Conservation (phyloP, 2,797 vertebrate genomes). For the Chromis chromis region DNA sequence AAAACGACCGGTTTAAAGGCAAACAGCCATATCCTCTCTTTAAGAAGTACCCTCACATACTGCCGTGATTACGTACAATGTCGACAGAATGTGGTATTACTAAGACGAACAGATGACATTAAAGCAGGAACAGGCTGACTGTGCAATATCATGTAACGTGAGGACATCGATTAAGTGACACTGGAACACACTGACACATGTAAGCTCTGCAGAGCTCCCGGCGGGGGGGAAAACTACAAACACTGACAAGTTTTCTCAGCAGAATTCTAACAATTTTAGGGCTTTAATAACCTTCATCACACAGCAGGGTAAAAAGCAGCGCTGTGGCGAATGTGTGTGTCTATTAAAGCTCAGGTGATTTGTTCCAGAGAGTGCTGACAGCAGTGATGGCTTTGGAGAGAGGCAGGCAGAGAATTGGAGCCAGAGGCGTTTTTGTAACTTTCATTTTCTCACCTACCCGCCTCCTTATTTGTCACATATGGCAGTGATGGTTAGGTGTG, state of each 20-base stretch:
- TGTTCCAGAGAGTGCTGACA: neutral
- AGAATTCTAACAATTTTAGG: too few species aligned
- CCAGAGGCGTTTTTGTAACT: neutral
- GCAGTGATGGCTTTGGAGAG: neutral
- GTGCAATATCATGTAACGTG: too few species aligned
- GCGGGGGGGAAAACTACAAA: too few species aligned
- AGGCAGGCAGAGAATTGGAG: neutral
- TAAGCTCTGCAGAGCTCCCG: too few species aligned
- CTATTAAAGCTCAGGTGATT: neutral
- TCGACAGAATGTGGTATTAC: neutral
- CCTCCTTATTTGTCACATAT: conserved; percentile 1
- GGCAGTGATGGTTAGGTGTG: neutral
- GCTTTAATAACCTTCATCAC: neutral
- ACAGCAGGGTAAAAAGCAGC: neutral
- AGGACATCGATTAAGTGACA: neutral
- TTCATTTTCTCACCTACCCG: conserved; percentile 1
- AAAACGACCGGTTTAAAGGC: neutral
- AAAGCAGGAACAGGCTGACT: neutral
- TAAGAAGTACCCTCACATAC: too few species aligned
- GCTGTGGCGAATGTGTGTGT: neutral
- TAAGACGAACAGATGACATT: neutral
- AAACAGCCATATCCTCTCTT: too few species aligned
- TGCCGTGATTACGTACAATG: neutral
- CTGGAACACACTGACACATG: too few species aligned
- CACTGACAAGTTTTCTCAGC: neutral